A percentile compares a stretch with the other conserved stretches of the same genome.
Conservation (phyloP, 2,797 vertebrate genomes). For the Clarias laeviceps region DNA sequence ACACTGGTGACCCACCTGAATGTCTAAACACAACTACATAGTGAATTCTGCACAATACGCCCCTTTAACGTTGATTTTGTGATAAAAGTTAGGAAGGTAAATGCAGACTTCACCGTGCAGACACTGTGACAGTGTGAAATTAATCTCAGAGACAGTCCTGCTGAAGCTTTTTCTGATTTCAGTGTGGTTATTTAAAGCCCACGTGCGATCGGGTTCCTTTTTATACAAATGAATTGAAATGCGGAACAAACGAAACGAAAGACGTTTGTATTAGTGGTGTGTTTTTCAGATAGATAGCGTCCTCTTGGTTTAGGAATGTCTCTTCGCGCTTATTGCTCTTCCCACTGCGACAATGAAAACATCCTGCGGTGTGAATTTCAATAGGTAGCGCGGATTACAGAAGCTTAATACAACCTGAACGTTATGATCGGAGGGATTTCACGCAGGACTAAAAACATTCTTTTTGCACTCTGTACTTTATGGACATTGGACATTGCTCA, state of each 20-base stretch:
- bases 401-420: not conserved
- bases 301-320: not conserved
- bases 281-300: constrained; percentile 12
- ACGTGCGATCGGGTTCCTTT: not conserved
- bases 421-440: not conserved
- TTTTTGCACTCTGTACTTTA: too few species aligned
- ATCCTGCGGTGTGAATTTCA: constrained; percentile 17
- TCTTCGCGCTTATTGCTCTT: constrained; percentile 16
- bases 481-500: too few species aligned
- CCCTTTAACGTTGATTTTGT: too few species aligned
- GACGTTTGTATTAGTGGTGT: not conserved
- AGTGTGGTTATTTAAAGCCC: not conserved
- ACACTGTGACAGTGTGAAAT: not conserved
- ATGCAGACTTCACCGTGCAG: not conserved
- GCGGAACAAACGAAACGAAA: not conserved
- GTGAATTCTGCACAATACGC: too few species aligned
- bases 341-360: constrained; percentile 1
- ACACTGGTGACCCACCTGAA: too few species aligned
- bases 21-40: too few species aligned
- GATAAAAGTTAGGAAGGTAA: not conserved
- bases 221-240: not conserved
- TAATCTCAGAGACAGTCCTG: not conserved
- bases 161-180: not conserved
- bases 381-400: not conserved
- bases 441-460: too few species aligned